Evolutionary conservation across 2,888 invertebrate genomes (phyloP), one percentile per base, ranked within the genome.

Genomic region (Chalcis sispes): DNA sequence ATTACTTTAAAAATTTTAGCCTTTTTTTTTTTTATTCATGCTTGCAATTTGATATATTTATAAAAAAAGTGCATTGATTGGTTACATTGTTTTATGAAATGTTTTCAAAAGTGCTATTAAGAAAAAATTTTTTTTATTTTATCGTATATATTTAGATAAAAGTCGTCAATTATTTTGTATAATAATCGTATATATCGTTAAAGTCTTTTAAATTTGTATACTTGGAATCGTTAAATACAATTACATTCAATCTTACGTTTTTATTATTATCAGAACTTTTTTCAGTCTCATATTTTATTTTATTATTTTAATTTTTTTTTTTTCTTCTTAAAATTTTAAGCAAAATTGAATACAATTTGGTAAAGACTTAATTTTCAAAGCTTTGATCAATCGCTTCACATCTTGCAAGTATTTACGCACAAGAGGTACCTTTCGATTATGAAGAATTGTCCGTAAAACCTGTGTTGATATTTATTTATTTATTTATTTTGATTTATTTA

Each of bases 351-450:
- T n/a, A n/a, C n/a, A 0, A 23, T 52, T 61, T 61, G 20, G 1
- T 50, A 71, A 29, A 46, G 2, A 29, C 29, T 54, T 20, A 0
- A 58, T 65, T 58, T 56, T 58, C 25, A 65, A 58, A 56, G 29
- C 20, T 52, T 42, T 50, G 40, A 58, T 58, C 56, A 58, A 58
- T 29, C 3, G 25, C 52, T 8, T 52, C 2, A 32, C 25, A 50
- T 73, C 5, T n/a, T 40, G 18, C 5, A 40, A 27, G 3, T 58
- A 42, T 42, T 61, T 52, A 58, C n/a, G 36, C 27, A 20, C 36
- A 52, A 29, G 69, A 77, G 69, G 58, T 64, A 77, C 77, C 77
- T 72, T 61, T 77, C 72, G 77, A 77, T 69, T 72, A 25, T 77
- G 72, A 72, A 77, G 72, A 77, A 77, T 77, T 77, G 48, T 72